Evolutionary conservation across 2,797 vertebrate species (phyloP), one percentile per base, ranked within the genome.

Genomic region (Oceanodroma leucorhoa): DNA sequence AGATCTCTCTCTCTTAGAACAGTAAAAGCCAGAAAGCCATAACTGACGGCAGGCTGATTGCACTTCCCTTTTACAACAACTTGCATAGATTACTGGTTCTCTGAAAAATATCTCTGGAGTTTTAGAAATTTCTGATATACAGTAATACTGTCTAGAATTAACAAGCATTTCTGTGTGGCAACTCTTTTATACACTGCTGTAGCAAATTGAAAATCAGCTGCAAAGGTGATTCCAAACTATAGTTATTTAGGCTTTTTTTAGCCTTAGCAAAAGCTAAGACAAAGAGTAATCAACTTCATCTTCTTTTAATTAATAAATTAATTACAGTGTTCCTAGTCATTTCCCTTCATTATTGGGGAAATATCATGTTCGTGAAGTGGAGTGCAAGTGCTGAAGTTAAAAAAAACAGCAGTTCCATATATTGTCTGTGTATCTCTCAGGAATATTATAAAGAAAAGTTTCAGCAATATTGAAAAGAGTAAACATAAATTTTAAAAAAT

Each of bases 141-240:
- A 83, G 82, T 95, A 94, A 75, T 76, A 75, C 70, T 93, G 64
- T 89, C 89, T 90, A 45, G 76, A 95, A 95, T 73, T 95, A 96
- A 89, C 78, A 88, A 54, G 23, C 69, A 69, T 51, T 82, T 86
- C n/a, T 91, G 43, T 88, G 78, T 84, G 81, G 72, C 83, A 91
- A 22, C 78, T 94, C 84, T 92, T 94, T 93, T 80, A 84, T 91
- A 88, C 40, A 88, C 9, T 4, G 0, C 29, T 50, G 30, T 64
- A 79, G 60, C 67, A 64, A 90, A 84, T 9, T 60, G 61, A 86
- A 90, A 77, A 80, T 87, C 54, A 84, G 29, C 67, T 86, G 64
- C 40, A 84, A 87, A 71, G 36, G 36, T 54, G 40, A 76, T 69
- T 92, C 61, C 58, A 61, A 89, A 55, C 27, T 91, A 10, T 64